Conservation (phyloP, 2,888 invertebrate genomes). For the Trissolcus japonicus region DNA sequence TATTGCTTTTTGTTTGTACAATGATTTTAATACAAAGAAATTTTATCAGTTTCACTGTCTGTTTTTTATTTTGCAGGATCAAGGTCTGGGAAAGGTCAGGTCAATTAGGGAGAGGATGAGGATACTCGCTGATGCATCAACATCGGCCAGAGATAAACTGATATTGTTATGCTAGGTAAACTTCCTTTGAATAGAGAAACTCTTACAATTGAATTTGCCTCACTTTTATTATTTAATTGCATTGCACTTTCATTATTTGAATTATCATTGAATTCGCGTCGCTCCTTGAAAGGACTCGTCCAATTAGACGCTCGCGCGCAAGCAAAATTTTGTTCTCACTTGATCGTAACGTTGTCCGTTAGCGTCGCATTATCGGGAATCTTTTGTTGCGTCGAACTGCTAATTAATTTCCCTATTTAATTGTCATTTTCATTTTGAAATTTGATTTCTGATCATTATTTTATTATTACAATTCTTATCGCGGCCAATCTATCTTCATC, state of each 20-base stretch:
- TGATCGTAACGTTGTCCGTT: conserved; percentile 25
- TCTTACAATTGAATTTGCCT: conserved; percentile 27
- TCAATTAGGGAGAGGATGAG: too few relatives aligned
- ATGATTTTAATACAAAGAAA: too few relatives aligned
- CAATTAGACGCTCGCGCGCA: conserved; percentile 30
- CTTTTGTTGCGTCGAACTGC: conserved; percentile 22
- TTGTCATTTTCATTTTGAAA: conserved; percentile 6
- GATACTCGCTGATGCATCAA: neutral
- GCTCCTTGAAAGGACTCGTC: conserved; percentile 20
- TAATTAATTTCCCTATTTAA: conserved; percentile 33
- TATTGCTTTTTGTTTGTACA: too few relatives aligned
- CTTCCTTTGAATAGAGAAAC: conserved; percentile 16
- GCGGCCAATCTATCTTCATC: neutral
- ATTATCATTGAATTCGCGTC: conserved; percentile 31
- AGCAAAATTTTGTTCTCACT: conserved; percentile 20
- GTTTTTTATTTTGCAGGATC: neutral
- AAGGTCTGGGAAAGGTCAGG: neutral
- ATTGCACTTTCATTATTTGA: conserved; percentile 28
- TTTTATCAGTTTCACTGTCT: too few relatives aligned
- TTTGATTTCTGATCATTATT: conserved; percentile 3
- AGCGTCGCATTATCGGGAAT: conserved; percentile 12
- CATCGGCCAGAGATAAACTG: conserved; percentile 18
- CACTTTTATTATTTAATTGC: conserved; percentile 32
- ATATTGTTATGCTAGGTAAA: conserved; percentile 35
- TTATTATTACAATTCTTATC: neutral